Evolutionary conservation across 2,888 invertebrate species (phyloP).

Genomic region (Drosophila greeni): DNA sequence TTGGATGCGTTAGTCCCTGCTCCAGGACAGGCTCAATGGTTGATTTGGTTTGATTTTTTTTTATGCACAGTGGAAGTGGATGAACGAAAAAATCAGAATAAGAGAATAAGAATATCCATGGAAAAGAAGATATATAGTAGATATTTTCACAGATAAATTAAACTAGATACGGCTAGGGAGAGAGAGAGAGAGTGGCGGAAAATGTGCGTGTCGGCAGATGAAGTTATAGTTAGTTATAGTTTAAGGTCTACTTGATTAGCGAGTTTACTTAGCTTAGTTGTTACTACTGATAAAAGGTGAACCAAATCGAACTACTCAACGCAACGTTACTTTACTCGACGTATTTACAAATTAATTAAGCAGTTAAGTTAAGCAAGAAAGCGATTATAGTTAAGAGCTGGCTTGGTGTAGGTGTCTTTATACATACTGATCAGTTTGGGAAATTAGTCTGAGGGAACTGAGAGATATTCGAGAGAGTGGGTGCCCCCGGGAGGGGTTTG

Average conservation of each 20-base stretch:
- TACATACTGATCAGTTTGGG: slow-evolving; percentile 21
- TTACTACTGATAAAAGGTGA: slow-evolving; percentile 15
- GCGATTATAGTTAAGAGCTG: slow-evolving; percentile 6
- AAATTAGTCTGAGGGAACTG: slow-evolving; percentile 12
- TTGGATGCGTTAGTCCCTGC: slow-evolving; percentile 60
- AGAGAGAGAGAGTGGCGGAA: slow-evolving; percentile 2
- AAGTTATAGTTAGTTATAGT: slow-evolving; percentile 23
- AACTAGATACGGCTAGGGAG: slow-evolving; percentile 15
- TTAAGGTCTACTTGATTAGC: slow-evolving; percentile 9
- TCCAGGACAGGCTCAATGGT: slow-evolving; percentile 45
- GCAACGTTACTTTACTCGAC: slow-evolving; percentile 33
- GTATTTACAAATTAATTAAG: slow-evolving; percentile 27
- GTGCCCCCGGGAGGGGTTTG: slow-evolving; percentile 8
- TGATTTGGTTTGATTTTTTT: slow-evolving; percentile 15
- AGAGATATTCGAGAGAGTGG: slow-evolving; percentile 2
- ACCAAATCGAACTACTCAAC: slow-evolving; percentile 36
- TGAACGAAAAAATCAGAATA: slow-evolving; percentile 50
- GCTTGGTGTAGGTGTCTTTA: slow-evolving; percentile 16
- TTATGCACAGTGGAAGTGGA: slow-evolving; percentile 40
- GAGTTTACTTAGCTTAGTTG: slow-evolving; percentile 6
- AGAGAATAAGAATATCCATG: slow-evolving; percentile 31
- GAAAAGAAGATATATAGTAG: slow-evolving; percentile 27
- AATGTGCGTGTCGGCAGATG: slow-evolving; percentile 33
- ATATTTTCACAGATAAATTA: slow-evolving; percentile 27
- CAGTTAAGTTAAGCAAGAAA: slow-evolving; percentile 3